A percentile compares a stretch with the other conserved stretches of the same genome.
phyloP scores from a whole-genome alignment of 1,140 invertebrate genomes.

The Hetaerina americana region DNA sequence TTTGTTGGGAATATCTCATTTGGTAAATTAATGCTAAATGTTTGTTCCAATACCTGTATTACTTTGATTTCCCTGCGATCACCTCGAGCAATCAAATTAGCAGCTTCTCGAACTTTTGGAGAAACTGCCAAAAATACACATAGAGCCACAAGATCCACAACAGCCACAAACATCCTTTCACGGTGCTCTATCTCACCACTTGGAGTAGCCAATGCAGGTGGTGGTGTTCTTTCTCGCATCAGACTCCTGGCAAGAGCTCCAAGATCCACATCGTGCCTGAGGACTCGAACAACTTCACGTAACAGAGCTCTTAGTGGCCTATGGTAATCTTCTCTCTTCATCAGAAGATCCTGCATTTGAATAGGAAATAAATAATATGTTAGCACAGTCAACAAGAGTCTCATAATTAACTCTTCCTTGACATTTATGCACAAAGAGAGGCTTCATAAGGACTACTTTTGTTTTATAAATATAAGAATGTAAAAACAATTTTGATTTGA shows the following conservation, averaged over 20 bases:
- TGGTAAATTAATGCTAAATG: no score
- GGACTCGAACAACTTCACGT: conserved; percentile 75
- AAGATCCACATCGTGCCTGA: conserved; percentile 67
- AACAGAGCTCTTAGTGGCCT: conserved; percentile 68
- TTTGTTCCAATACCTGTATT: conserved; percentile 24
- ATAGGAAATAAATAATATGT: no score
- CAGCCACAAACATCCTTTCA: conserved; percentile 68
- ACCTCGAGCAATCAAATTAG: conserved; percentile 38
- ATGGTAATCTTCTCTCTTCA: conserved; percentile 82
- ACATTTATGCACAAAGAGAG: no score
- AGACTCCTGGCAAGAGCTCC: conserved; percentile 52
- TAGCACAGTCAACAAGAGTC: no score
- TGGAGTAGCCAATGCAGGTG: not conserved
- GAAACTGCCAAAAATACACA: conserved; percentile 71
- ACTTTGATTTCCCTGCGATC: conserved; percentile 44
- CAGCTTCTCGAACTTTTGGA: conserved; percentile 60
- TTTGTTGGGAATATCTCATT: no score
- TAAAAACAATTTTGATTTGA: no score
- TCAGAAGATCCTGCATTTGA: conserved; percentile 63
- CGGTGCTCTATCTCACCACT: conserved; percentile 35
- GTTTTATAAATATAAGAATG: no score
- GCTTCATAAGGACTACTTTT: no score
- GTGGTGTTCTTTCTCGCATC: conserved; percentile 39
- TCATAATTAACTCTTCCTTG: no score
- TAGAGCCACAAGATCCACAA: conserved; percentile 73